These are phyloP conservation scores for Xanthorhoe spadicearia DNA, from an alignment of 2,888 invertebrate genomes.

Conservation along the genomic window DNA sequence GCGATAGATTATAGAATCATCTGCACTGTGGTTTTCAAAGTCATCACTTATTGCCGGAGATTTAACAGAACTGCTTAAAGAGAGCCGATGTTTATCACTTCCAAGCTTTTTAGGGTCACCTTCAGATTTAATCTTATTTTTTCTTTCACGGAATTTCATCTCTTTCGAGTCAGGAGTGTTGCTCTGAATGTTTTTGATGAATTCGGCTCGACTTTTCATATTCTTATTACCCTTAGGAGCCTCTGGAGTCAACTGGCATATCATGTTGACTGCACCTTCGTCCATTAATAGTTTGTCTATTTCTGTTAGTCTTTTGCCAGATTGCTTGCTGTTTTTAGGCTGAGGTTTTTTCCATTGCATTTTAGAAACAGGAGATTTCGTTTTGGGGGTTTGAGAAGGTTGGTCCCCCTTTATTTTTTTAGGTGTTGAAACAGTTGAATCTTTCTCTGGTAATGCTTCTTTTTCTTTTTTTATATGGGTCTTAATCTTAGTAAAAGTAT, in stretches of 20 bases:
- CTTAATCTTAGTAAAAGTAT: conserved; percentile 78
- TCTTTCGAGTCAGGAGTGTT: conserved; percentile 74
- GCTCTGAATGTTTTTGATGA: conserved; percentile 86
- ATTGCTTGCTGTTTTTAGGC: conserved; percentile 77
- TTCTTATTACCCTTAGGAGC: conserved; percentile 80
- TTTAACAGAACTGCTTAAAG: conserved; percentile 71
- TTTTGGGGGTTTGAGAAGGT: conserved; percentile 56
- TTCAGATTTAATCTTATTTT: conserved; percentile 71
- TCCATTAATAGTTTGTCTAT: conserved; percentile 92
- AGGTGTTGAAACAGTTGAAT: conserved; percentile 56
- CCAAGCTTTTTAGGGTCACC: conserved; percentile 69
- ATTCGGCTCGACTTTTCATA: conserved; percentile 83
- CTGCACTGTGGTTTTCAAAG: conserved; percentile 86
- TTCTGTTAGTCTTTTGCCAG: conserved; percentile 86
- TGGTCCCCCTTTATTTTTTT: conserved; percentile 68
- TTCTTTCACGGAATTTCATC: conserved; percentile 82
- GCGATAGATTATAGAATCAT: conserved; percentile 92
- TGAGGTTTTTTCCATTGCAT: conserved; percentile 78
- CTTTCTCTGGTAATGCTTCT: conserved; percentile 51
- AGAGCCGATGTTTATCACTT: conserved; percentile 69
- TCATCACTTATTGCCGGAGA: conserved; percentile 86
- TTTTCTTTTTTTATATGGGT: conserved; percentile 51
- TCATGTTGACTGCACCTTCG: conserved; percentile 94
- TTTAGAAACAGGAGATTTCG: conserved; percentile 71
- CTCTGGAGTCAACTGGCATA: conserved; percentile 89